Percentiles rank a stretch among this genome's conserved stretches.
Evolutionary conservation across 2,888 invertebrate species (phyloP).

Genomic region (Apocheima hispidaria): DNA sequence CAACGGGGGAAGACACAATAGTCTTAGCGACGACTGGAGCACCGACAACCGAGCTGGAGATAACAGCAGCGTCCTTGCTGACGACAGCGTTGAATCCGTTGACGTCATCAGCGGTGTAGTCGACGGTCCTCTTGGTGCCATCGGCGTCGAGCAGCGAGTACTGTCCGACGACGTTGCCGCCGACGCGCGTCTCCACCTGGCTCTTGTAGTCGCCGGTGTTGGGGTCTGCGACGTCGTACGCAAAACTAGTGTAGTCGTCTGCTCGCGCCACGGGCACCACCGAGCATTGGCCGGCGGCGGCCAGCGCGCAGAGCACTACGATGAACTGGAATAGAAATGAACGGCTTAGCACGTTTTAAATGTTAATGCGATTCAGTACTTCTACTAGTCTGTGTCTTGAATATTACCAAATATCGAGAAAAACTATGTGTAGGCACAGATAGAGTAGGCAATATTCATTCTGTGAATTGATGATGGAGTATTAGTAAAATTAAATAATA

Average conservation of each 20-base stretch:
- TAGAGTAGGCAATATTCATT: neutral
- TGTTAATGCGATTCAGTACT: neutral
- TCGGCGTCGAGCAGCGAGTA: conserved; percentile 85
- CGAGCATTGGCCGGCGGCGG: conserved; percentile 72
- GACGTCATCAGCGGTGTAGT: conserved; percentile 85
- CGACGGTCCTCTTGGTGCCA: conserved; percentile 85
- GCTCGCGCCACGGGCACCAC: conserved; percentile 84
- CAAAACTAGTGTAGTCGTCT: conserved; percentile 84
- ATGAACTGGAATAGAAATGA: conserved; percentile 66
- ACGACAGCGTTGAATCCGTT: conserved; percentile 87
- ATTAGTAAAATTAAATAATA: neutral
- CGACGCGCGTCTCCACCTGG: conserved; percentile 84
- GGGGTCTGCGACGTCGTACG: conserved; percentile 86
- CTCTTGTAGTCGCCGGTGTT: conserved; percentile 86
- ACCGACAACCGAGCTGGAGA: conserved; percentile 65
- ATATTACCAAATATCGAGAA: neutral
- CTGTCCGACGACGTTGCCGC: conserved; percentile 83
- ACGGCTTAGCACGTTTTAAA: neutral
- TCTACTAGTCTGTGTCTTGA: neutral
- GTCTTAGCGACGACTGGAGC: conserved; percentile 45
- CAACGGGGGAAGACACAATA: conserved; percentile 39
- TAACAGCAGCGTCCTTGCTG: conserved; percentile 79
- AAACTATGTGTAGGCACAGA: neutral
- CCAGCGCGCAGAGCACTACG: conserved; percentile 75
- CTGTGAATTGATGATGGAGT: neutral